These are phyloP conservation scores for Enteromius afrohamiltoni DNA, from an alignment of 2,797 vertebrate genomes.

Conservation along the genomic window DNA sequence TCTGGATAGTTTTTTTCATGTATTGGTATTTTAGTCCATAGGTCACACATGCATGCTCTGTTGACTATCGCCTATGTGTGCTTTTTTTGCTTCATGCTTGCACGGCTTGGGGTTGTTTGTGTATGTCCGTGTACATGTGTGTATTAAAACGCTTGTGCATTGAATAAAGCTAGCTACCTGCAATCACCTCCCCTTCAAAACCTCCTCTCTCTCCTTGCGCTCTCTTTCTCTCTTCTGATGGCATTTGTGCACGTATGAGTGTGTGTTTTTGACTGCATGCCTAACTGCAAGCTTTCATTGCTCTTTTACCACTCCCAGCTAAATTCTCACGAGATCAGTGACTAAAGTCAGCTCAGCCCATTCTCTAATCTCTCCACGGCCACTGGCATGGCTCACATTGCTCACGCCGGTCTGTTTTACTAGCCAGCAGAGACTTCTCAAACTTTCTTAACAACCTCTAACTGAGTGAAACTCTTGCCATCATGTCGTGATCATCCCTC, in stretches of 20 bases:
- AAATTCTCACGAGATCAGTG: conserved; percentile 31
- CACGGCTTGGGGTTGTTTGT: conserved; percentile 6
- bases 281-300: conserved; percentile 54
- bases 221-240: conserved; percentile 60
- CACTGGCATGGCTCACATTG: conserved; percentile 20
- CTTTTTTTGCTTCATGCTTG: conserved; percentile 28
- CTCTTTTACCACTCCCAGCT: conserved; percentile 42
- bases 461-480: conserved; percentile 64
- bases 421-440: conserved; percentile 20
- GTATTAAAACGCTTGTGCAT: not conserved
- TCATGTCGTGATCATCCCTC: conserved; percentile 81
- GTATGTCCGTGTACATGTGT: conserved; percentile 12
- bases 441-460: conserved; percentile 41
- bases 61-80: conserved; percentile 38
- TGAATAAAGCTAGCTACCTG: conserved; percentile 39
- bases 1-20: conserved; percentile 31
- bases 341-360: conserved; percentile 33
- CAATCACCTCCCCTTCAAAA: conserved; percentile 20
- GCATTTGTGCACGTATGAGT: conserved; percentile 38
- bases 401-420: conserved; percentile 12
- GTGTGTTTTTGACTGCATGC: conserved; percentile 58
- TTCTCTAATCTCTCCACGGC: conserved; percentile 20
- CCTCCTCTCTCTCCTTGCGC: conserved; percentile 13
- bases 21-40: conserved; percentile 14
- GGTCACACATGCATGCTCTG: conserved; percentile 49